phyloP scores from a whole-genome alignment of 2,113 vertebrate genomes.

The Anser brachyrhynchus region DNA sequence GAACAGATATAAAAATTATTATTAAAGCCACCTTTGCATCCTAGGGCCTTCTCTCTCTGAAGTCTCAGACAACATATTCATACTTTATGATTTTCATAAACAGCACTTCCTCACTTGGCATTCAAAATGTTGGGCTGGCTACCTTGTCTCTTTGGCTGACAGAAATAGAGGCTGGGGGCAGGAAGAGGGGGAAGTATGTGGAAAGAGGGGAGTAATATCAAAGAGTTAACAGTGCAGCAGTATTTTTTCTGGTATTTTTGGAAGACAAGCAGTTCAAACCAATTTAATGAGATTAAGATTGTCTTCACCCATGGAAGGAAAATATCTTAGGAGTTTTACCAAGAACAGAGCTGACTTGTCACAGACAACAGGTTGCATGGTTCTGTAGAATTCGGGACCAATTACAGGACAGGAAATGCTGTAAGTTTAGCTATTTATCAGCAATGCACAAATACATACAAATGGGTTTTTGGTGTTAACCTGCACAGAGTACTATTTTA shows the following conservation, averaged over 20 bases:
- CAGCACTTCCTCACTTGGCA: neutral
- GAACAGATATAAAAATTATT: neutral
- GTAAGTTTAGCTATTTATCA: neutral
- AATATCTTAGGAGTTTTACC: neutral
- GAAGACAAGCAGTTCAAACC: neutral
- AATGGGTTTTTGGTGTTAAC: neutral
- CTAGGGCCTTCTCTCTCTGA: neutral
- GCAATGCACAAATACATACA: neutral
- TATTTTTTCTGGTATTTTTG: neutral
- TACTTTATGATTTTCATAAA: neutral
- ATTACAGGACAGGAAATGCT: neutral
- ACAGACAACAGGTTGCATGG: neutral
- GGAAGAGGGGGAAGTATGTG: neutral
- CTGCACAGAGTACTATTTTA: neutral
- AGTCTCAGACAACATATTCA: neutral
- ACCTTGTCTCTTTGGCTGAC: neutral
- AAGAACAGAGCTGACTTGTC: neutral
- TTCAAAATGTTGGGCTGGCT: neutral
- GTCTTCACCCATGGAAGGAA: neutral
- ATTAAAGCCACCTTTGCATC: neutral
- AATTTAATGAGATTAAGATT: neutral
- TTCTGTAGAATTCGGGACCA: neutral
- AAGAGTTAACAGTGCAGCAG: neutral
- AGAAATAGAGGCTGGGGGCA: neutral
- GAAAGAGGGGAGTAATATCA: neutral